A percentile compares a stretch with the other conserved stretches of the same genome.
Conservation (phyloP, 2,888 invertebrate species). For the Lomographa bimaculata region DNA sequence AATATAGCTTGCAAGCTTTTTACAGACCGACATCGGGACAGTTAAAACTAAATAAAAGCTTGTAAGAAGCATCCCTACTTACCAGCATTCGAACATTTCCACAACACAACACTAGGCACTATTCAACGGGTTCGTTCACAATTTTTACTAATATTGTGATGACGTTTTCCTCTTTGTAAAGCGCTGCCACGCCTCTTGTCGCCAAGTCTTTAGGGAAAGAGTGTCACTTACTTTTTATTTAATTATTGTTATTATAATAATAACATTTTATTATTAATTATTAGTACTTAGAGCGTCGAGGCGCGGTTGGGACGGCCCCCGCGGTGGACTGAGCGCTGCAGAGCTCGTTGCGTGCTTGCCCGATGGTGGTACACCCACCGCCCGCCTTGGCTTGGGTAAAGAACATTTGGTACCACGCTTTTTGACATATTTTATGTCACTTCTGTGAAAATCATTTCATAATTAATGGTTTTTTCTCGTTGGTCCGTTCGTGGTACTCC, state of each 20-base stretch:
- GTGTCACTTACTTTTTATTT: no score
- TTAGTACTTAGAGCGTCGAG: constrained; percentile 35
- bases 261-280: constrained; percentile 17
- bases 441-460: no score
- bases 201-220: no score
- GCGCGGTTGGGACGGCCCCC: constrained; percentile 60
- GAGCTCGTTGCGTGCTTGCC: constrained; percentile 70
- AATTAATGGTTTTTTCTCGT: no score
- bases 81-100: constrained; percentile 31
- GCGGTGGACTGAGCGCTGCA: constrained; percentile 71
- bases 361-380: constrained; percentile 62
- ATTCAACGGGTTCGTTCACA: constrained; percentile 22
- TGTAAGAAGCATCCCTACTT: no score
- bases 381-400: constrained; percentile 54
- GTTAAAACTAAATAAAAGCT: no score
- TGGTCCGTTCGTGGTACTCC: no score
- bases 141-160: constrained; percentile 15
- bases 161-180: constrained; percentile 1
- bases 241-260: constrained; percentile 31
- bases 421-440: constrained; percentile 17
- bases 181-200: no score
- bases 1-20: no score
- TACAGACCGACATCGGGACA: no score
- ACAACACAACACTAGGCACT: constrained; percentile 43
- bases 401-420: constrained; percentile 59